Conservation (phyloP, 2,888 invertebrate genomes). For the Lamellibrachia satsuma region DNA sequence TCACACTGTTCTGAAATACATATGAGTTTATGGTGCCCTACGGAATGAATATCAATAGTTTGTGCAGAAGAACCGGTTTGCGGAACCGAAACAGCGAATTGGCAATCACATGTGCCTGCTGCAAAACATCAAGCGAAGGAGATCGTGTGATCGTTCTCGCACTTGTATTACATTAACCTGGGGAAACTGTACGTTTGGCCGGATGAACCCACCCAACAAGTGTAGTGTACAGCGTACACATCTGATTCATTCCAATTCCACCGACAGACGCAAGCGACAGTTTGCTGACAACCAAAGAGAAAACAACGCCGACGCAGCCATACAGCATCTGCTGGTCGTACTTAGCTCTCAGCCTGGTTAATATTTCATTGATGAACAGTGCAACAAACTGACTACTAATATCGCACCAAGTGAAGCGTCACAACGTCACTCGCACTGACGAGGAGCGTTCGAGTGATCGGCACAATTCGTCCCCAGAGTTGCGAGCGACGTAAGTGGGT, state of each 20-base stretch:
- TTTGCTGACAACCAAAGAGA: background rate
- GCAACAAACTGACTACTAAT: background rate
- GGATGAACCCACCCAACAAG: no score
- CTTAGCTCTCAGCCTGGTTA: background rate
- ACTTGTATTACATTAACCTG: no score
- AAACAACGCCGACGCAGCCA: background rate
- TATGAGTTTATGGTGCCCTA: background rate
- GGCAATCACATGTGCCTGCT: background rate
- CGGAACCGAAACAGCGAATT: background rate
- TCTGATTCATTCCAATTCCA: background rate
- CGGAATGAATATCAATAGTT: background rate
- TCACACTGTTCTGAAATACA: background rate
- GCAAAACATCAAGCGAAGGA: background rate
- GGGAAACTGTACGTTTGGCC: background rate
- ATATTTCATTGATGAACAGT: background rate
- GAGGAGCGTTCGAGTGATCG: background rate
- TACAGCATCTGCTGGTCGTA: background rate
- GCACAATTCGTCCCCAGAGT: background rate
- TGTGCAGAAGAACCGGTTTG: background rate
- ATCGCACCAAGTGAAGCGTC: background rate
- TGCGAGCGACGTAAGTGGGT: background rate
- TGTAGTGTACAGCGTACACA: background rate
- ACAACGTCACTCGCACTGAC: background rate
- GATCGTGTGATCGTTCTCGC: no score
- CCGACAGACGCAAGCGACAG: background rate